Percentiles rank a stretch among this genome's conserved stretches.
These are phyloP conservation scores for Sylvietta virens DNA, from an alignment of 2,113 vertebrate species.

Conservation along the genomic window DNA sequence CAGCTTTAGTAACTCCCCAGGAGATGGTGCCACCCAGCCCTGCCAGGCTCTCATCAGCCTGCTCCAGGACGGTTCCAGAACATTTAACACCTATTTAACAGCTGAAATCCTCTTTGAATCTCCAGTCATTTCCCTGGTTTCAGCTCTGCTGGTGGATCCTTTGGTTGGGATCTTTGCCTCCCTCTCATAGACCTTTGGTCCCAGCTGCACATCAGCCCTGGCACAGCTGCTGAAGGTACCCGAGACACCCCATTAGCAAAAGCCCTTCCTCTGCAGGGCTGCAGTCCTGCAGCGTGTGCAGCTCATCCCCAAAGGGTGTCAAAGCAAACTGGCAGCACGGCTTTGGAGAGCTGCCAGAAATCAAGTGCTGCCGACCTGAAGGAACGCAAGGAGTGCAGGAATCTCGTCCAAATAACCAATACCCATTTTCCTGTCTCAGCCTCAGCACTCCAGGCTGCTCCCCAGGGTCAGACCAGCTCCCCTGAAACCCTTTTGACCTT, in stretches of 20 bases:
- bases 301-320: not conserved
- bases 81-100: not conserved
- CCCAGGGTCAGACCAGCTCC: not conserved
- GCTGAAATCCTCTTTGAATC: not conserved
- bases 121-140: not conserved
- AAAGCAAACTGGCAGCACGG: not conserved
- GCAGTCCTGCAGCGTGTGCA: not conserved
- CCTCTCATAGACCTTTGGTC: not conserved
- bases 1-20: not conserved
- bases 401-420: not conserved
- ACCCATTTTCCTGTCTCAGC: not conserved
- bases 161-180: not conserved
- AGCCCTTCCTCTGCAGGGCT: not conserved
- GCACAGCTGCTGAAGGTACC: not conserved
- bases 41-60: not conserved
- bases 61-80: not conserved
- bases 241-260: accelerated
- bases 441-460: not conserved
- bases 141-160: not conserved
- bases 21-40: not conserved
- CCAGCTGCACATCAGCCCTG: not conserved
- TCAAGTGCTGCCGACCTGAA: not conserved
- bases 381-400: not conserved
- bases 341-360: not conserved
- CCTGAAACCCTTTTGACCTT: not conserved